Conservation (phyloP, 1,140 invertebrate species). For the Drosophila setifemur region DNA sequence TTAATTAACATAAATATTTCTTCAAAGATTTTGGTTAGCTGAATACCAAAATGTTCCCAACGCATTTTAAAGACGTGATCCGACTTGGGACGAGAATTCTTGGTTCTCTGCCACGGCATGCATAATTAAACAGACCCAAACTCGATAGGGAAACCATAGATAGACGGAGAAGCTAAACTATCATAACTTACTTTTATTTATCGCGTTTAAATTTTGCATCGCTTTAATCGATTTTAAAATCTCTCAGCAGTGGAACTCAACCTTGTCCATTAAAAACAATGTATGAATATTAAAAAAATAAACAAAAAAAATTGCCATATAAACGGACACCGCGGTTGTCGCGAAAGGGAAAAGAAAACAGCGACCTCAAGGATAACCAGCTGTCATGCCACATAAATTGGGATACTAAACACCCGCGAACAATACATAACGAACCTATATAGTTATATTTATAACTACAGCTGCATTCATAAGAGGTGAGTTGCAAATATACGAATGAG, state of each 20-base stretch:
- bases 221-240: slow-evolving; percentile 41
- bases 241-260: slow-evolving; percentile 60
- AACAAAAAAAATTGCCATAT: slow-evolving; percentile 69
- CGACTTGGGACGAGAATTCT: slow-evolving; percentile 49
- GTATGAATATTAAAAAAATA: slow-evolving; percentile 39
- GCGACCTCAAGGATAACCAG: slow-evolving; percentile 75
- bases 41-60: slow-evolving; percentile 48
- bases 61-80: slow-evolving; percentile 61
- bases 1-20: slow-evolving; percentile 70
- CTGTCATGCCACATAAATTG: slow-evolving; percentile 80
- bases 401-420: slow-evolving; percentile 61
- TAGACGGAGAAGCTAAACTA: slow-evolving; percentile 14
- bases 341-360: slow-evolving; percentile 35
- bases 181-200: slow-evolving; percentile 52
- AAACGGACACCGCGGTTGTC: slow-evolving; percentile 46
- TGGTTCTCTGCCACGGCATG: slow-evolving; percentile 46
- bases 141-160: slow-evolving; percentile 54
- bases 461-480: slow-evolving; percentile 57
- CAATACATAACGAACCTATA: slow-evolving; percentile 40
- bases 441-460: slow-evolving; percentile 23
- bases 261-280: slow-evolving; percentile 57
- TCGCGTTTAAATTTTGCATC: slow-evolving; percentile 23
- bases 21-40: slow-evolving; percentile 46
- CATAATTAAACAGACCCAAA: slow-evolving; percentile 60
- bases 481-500: slow-evolving; percentile 38